Evolutionary conservation across 2,888 invertebrate species (phyloP).

Genomic region (Leptinotarsa juncta): DNA sequence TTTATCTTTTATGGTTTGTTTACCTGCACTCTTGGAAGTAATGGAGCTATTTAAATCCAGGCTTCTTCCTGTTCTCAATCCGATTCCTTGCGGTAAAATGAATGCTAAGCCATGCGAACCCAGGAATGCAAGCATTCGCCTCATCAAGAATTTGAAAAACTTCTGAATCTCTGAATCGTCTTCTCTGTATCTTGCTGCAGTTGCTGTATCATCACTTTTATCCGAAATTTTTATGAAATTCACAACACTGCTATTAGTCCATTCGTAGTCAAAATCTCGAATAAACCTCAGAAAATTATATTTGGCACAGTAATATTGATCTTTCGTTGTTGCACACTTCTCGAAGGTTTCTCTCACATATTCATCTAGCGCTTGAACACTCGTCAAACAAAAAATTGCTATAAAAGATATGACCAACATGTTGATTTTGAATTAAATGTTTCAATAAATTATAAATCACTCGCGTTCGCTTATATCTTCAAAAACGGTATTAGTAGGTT

Average conservation of each 20-base stretch:
- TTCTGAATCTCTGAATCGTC: constrained; percentile 52
- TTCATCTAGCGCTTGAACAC: constrained; percentile 45
- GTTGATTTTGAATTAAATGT: constrained; percentile 20
- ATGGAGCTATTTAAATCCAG: neutral
- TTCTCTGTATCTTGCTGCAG: constrained; percentile 33
- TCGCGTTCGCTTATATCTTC: constrained; percentile 3
- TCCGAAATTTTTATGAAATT: constrained; percentile 22
- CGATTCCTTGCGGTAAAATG: constrained; percentile 54
- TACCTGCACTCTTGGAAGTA: constrained; percentile 19
- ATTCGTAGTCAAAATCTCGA: constrained; percentile 45
- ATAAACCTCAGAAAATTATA: constrained; percentile 56
- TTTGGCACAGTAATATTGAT: constrained; percentile 56
- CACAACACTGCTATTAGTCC: constrained; percentile 24
- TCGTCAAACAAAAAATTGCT: neutral
- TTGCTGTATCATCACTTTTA: neutral
- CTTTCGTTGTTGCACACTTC: constrained; percentile 50
- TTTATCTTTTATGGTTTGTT: neutral
- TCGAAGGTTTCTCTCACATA: constrained; percentile 55
- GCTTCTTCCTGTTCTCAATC: constrained; percentile 42
- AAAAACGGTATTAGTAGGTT: constrained; percentile 29
- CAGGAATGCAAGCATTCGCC: constrained; percentile 54
- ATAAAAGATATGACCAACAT: constrained; percentile 10
- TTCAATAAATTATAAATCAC: neutral
- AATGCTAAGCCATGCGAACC: constrained; percentile 55
- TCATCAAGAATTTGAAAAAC: constrained; percentile 57